Conservation (phyloP, 1,140 invertebrate genomes). For the Zaprionus ornatus region DNA sequence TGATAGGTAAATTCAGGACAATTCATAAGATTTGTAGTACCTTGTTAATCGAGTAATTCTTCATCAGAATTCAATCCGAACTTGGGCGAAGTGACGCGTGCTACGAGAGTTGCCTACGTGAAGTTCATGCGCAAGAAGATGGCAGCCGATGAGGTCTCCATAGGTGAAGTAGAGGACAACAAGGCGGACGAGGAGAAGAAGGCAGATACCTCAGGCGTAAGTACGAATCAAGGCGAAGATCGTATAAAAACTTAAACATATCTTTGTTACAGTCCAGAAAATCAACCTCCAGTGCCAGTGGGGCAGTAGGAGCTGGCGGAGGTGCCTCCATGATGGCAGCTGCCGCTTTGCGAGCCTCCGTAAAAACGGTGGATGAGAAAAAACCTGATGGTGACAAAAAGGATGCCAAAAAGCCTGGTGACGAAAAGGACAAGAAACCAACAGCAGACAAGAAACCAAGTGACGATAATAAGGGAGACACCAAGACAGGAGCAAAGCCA, state of each 20-base stretch:
- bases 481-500: slow-evolving; percentile 38
- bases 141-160: slow-evolving; percentile 72
- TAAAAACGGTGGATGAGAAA: slow-evolving; percentile 68
- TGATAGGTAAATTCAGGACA: slow-evolving; percentile 84
- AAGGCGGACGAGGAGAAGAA: slow-evolving; percentile 46
- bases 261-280: slow-evolving; percentile 53
- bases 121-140: slow-evolving; percentile 91
- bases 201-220: slow-evolving; percentile 51
- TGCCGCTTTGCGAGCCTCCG: slow-evolving; percentile 59
- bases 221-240: not conserved
- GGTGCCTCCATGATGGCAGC: slow-evolving; percentile 56
- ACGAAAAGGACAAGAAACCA: slow-evolving; percentile 49
- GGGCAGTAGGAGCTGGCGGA: not conserved
- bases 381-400: slow-evolving; percentile 18
- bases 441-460: slow-evolving; percentile 49
- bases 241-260: not conserved
- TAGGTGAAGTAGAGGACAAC: slow-evolving; percentile 47
- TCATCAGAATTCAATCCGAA: slow-evolving; percentile 91
- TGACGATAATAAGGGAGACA: slow-evolving; percentile 35
- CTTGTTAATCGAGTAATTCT: not conserved
- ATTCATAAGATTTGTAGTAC: too few relatives aligned
- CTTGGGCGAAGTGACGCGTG: slow-evolving; percentile 88
- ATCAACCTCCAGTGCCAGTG: not conserved
- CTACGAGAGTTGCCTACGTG: slow-evolving; percentile 91
- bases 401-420: slow-evolving; percentile 22